Evolutionary conservation across 2,113 vertebrate species (phyloP), one percentile per base, ranked within the genome.

Genomic region (Coreoperca whiteheadi): DNA sequence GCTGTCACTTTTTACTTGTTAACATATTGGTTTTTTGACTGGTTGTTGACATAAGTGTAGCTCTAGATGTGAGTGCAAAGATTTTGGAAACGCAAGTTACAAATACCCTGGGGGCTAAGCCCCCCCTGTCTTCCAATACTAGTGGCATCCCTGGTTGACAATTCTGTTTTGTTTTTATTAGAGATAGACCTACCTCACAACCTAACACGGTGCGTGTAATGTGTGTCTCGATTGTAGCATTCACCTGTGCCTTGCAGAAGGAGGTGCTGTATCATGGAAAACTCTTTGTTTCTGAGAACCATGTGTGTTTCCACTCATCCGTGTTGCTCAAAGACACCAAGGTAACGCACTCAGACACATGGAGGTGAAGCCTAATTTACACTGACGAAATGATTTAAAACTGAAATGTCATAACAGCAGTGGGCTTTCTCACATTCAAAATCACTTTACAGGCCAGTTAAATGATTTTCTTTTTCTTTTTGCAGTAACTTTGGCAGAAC

Each of bases 261-360:
- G 97, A 97, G 37, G 90, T 97, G 25, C 88, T 95, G 20, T 97
- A 96, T 83, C 96, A 96, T 0, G 96, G 97, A 48, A 96, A 94
- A 79, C 94, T 97, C 64, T 98, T 93, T 3, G 67, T 97, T 59
- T 95, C 95, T 1, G 82, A 91, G 3, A 84, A 63, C 14, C 77
- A 95, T 6, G 0, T 96, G 75, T 97, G 96, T 86, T 97, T 97
- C 92, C 74, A 96, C 83, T 96, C 96, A 5, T 95, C 92, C 0
- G 92, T 97, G 79, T 88, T 97, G 56, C 95, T 96, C 56, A 96
- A 95, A 89, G 96, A 96, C 4, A 96, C 96, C 41, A 97, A 96
- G 96, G 97, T 97, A 82, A 90, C 34, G 0, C 1, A 3, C 21
- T 32, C 46, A 18, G 2, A 75, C 1, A 4, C 39, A 12, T 1